A percentile compares a stretch with the other conserved stretches of the same genome.
phyloP scores from a whole-genome alignment of 2,113 vertebrate genomes.

The Psittacus erithacus region DNA sequence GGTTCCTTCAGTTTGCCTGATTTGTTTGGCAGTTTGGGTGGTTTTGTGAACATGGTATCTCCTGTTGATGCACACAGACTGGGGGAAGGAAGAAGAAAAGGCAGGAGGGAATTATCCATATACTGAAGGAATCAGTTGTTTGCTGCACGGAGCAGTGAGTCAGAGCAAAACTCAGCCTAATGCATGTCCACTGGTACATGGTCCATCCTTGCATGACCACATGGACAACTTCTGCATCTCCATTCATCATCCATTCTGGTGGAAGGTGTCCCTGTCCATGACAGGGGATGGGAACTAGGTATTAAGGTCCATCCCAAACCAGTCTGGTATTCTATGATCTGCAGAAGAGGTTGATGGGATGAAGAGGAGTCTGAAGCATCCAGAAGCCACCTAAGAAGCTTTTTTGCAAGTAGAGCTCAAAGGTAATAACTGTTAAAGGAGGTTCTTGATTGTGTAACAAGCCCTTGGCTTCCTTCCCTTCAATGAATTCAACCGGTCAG shows the following conservation, averaged over 20 bases:
- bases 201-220: neutral
- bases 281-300: neutral
- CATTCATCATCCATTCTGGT: neutral
- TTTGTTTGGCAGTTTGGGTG: neutral
- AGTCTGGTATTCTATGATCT: neutral
- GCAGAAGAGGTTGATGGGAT: neutral
- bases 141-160: neutral
- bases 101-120: neutral
- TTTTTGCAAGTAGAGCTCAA: neutral
- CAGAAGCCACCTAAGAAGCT: neutral
- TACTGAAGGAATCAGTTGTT: neutral
- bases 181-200: accelerated
- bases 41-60: neutral
- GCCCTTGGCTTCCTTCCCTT: neutral
- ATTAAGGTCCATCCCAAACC: neutral
- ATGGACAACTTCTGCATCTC: neutral
- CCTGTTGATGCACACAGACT: neutral
- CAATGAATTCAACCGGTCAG: accelerated
- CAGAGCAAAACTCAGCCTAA: neutral
- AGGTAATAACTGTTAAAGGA: neutral
- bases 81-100: neutral
- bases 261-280: neutral
- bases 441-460: neutral
- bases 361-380: neutral
- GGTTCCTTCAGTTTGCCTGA: neutral